Evolutionary conservation across 2,797 vertebrate species (phyloP).

Genomic region (Eleutherodactylus coqui): DNA sequence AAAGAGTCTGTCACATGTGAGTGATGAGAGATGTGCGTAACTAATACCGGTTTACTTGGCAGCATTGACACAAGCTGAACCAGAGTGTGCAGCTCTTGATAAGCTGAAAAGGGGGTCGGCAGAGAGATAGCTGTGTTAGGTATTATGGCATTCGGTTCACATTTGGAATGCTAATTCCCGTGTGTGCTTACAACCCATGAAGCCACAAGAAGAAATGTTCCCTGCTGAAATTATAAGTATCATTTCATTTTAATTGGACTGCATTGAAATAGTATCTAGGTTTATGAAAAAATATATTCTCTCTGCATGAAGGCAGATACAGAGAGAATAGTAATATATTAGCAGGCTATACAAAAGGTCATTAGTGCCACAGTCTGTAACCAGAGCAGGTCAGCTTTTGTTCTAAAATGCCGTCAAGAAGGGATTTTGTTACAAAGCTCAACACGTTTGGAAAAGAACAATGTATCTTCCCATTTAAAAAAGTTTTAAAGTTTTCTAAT

Average conservation of each 20-base stretch:
- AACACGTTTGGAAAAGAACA: background rate
- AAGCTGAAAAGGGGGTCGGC: constrained; percentile 43
- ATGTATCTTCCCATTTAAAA: background rate
- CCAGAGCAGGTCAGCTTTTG: background rate
- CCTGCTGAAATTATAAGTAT: constrained; percentile 19
- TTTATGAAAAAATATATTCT: background rate
- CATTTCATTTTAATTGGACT: constrained; percentile 42
- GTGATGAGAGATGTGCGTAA: constrained; percentile 28
- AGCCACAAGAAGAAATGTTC: background rate
- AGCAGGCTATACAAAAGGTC: constrained; percentile 31
- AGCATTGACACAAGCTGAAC: constrained; percentile 44
- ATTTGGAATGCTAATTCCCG: constrained; percentile 51
- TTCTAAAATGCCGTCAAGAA: background rate
- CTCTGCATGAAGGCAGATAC: background rate
- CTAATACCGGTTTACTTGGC: constrained; percentile 34
- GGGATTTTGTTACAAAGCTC: background rate
- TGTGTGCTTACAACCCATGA: constrained; percentile 8
- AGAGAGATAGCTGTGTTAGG: constrained; percentile 51
- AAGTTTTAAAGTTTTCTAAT: background rate
- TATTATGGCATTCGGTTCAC: constrained; percentile 27
- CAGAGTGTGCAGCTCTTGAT: constrained; percentile 43
- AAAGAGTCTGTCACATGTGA: constrained; percentile 36
- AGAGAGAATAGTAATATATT: background rate
- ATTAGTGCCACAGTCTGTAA: background rate
- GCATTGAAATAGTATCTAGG: constrained; percentile 3